phyloP scores from a whole-genome alignment of 2,797 vertebrate species.

The Falco biarmicus region DNA sequence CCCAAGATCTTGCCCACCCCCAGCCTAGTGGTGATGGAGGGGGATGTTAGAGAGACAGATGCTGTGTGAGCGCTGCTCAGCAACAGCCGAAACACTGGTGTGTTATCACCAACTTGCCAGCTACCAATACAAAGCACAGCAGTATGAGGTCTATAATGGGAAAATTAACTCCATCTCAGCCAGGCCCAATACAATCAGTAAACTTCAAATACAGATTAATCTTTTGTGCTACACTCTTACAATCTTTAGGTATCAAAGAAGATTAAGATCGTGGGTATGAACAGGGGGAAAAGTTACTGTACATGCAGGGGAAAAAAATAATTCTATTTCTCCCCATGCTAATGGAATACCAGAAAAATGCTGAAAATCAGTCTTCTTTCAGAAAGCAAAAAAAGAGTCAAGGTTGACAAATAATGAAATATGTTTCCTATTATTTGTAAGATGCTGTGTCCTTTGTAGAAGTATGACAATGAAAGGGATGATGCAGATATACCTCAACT shows the following conservation, averaged over 20 bases:
- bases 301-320: neutral
- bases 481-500: neutral
- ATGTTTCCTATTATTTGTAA: neutral
- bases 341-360: neutral
- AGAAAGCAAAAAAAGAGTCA: neutral
- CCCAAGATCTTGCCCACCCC: too few species aligned
- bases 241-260: neutral
- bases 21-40: too few species aligned
- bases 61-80: too few species aligned
- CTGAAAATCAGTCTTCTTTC: neutral
- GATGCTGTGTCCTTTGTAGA: neutral
- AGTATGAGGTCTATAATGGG: too few species aligned
- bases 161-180: too few species aligned
- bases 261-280: neutral
- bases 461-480: neutral
- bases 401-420: neutral
- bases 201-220: neutral
- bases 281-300: neutral
- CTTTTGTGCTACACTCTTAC: neutral
- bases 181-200: neutral
- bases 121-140: too few species aligned
- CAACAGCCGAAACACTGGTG: too few species aligned
- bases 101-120: too few species aligned
- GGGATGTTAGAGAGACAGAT: too few species aligned
- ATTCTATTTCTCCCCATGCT: neutral